Conservation (phyloP, 1,140 invertebrate genomes). For the Dendroctonus ponderosae region DNA sequence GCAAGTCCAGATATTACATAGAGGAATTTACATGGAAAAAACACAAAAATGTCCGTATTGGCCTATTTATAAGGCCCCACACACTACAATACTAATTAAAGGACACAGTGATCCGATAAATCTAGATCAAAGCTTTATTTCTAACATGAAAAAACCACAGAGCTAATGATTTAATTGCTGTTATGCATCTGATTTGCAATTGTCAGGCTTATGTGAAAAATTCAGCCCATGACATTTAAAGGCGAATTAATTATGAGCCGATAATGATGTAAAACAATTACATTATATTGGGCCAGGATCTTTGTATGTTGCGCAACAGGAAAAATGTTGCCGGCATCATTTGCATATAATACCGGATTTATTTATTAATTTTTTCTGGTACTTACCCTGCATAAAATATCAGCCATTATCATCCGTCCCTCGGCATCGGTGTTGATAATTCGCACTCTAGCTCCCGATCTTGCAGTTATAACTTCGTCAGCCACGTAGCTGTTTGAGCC, state of each 20-base stretch:
- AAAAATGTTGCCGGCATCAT: background rate
- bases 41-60: constrained; percentile 19
- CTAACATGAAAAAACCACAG: constrained; percentile 1
- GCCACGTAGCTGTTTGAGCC: constrained; percentile 88
- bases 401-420: constrained; percentile 93
- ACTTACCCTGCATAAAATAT: constrained; percentile 75
- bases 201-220: background rate
- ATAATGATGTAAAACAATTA: too few species aligned
- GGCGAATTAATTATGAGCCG: constrained; percentile 3
- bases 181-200: constrained; percentile 17
- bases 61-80: constrained; percentile 20
- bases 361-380: background rate
- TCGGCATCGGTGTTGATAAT: constrained; percentile 96
- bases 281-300: too few species aligned
- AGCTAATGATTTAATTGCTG: constrained; percentile 19
- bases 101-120: constrained; percentile 25
- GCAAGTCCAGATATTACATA: too few species aligned
- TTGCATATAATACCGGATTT: background rate
- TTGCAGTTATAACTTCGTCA: constrained; percentile 86
- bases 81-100: constrained; percentile 18
- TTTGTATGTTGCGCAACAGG: too few species aligned
- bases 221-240: constrained; percentile 18
- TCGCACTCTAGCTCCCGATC: constrained; percentile 80
- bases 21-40: background rate
- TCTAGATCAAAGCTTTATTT: constrained; percentile 17